phyloP scores from a whole-genome alignment of 2,113 vertebrate species.

The Jaculus jaculus region DNA sequence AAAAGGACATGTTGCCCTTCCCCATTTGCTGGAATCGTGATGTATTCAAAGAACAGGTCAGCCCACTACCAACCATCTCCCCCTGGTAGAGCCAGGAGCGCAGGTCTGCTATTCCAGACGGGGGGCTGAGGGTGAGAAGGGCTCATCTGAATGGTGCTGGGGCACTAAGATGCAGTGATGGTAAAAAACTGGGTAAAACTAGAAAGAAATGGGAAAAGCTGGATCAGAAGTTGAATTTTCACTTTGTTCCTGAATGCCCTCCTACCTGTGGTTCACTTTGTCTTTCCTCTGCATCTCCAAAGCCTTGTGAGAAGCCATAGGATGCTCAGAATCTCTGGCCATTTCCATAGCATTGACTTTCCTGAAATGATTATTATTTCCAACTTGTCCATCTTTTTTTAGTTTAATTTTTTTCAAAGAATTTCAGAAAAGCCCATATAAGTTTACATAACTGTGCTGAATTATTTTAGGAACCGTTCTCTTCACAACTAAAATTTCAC shows the following conservation, averaged over 20 bases:
- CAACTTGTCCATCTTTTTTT: constrained; percentile 41
- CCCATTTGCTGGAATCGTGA: background rate
- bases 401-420: constrained; percentile 21
- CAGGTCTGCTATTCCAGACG: background rate
- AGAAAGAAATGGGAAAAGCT: background rate
- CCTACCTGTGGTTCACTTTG: background rate
- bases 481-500: constrained; percentile 70
- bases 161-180: accelerated
- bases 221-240: background rate
- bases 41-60: background rate
- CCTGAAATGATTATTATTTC: background rate
- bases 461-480: constrained; percentile 66
- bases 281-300: background rate
- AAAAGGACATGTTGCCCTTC: background rate
- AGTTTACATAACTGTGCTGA: constrained; percentile 53
- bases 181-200: background rate
- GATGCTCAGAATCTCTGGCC: background rate
- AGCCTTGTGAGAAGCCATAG: background rate
- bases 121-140: accelerated
- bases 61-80: background rate
- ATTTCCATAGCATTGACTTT: background rate
- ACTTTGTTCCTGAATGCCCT: background rate
- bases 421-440: background rate
- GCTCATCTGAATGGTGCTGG: accelerated
- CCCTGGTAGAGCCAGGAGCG: background rate